Percentiles rank a stretch among this genome's conserved stretches.
phyloP scores from a whole-genome alignment of 2,113 vertebrate species.

The Seriola rivoliana region DNA sequence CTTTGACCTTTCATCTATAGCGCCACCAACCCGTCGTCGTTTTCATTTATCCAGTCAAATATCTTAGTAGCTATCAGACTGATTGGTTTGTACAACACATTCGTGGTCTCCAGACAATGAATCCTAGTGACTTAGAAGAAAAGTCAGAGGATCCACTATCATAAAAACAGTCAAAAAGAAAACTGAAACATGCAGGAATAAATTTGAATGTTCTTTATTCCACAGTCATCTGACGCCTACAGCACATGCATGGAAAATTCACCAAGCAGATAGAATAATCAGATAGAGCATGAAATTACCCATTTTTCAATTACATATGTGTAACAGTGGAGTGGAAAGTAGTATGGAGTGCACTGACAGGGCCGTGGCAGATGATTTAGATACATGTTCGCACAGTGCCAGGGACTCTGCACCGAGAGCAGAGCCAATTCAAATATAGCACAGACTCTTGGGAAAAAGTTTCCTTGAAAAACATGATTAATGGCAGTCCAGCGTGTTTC shows the following conservation, averaged over 20 bases:
- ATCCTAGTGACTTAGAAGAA: too few species aligned
- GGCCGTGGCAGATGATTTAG: slow-evolving; percentile 71
- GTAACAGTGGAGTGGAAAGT: slow-evolving; percentile 56
- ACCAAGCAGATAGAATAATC: slow-evolving; percentile 15
- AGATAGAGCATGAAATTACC: slow-evolving; percentile 34
- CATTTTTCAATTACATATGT: slow-evolving; percentile 46
- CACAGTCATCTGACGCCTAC: not conserved
- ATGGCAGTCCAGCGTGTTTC: slow-evolving; percentile 65
- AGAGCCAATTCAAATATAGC: slow-evolving; percentile 82
- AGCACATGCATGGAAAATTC: slow-evolving; percentile 1
- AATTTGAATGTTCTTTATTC: not conserved
- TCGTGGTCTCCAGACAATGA: too few species aligned
- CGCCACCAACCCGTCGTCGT: too few species aligned
- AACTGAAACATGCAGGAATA: not conserved
- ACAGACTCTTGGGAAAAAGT: slow-evolving; percentile 72
- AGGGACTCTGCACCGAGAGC: slow-evolving; percentile 61
- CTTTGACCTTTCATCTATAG: too few species aligned
- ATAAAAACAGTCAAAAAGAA: not conserved
- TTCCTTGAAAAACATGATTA: slow-evolving; percentile 78
- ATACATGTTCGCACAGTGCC: slow-evolving; percentile 63
- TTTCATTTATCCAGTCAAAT: too few species aligned
- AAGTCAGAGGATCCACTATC: too few species aligned
- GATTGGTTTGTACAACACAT: too few species aligned
- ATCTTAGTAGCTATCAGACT: too few species aligned
- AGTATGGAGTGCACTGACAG: slow-evolving; percentile 44